Evolutionary conservation across 1,140 invertebrate genomes (phyloP).

Genomic region (Apis florea): DNA sequence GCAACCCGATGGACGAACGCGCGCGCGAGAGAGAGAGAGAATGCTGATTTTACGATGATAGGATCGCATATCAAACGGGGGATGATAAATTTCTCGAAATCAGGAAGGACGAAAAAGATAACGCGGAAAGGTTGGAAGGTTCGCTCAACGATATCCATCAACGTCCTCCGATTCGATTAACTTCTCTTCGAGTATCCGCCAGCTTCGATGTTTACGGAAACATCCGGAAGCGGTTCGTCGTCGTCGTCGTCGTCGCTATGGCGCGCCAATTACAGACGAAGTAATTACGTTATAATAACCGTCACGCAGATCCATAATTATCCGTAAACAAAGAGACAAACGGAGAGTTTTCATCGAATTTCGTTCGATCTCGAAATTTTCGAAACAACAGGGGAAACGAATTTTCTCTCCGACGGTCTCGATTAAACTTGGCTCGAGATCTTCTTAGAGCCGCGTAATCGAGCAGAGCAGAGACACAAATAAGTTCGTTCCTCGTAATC

Average conservation of each 20-base stretch:
- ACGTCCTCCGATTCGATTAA: constrained; percentile 38
- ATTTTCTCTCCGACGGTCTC: constrained; percentile 15
- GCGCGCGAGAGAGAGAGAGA: not conserved
- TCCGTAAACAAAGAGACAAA: constrained; percentile 1
- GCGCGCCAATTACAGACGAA: constrained; percentile 26
- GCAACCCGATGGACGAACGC: not conserved
- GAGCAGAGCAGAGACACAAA: not conserved
- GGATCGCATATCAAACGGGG: not conserved
- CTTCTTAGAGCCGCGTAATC: constrained; percentile 1
- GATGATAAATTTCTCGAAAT: constrained; percentile 44
- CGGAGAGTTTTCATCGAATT: not conserved
- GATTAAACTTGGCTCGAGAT: constrained; percentile 12
- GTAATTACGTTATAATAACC: constrained; percentile 38
- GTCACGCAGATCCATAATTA: constrained; percentile 5
- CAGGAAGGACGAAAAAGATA: constrained; percentile 11
- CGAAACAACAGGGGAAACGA: not conserved
- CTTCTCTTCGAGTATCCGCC: not conserved
- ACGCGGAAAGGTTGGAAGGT: not conserved
- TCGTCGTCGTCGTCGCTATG: not conserved
- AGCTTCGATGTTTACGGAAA: not conserved
- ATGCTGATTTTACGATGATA: constrained; percentile 48
- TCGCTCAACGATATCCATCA: constrained; percentile 34
- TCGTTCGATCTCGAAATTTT: not conserved
- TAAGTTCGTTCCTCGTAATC: not conserved
- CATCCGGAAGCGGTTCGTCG: not conserved